Evolutionary conservation across 1,140 invertebrate genomes (phyloP), one percentile per base, ranked within the genome.

Genomic region (Nephila pilipes): DNA sequence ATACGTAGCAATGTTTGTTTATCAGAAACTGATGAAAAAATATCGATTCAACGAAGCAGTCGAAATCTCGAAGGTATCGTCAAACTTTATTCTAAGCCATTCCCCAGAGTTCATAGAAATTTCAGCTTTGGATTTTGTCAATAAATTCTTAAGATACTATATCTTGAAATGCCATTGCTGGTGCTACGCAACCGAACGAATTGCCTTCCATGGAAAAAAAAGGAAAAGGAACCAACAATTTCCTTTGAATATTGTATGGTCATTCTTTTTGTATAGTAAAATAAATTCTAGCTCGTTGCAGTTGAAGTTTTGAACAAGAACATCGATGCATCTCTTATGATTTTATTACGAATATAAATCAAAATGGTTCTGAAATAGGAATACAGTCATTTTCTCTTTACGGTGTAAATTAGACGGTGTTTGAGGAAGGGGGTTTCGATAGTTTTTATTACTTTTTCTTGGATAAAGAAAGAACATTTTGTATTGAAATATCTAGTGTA

Each of bases 41-140:
- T 69, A 89, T 89, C 87, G 87, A 89, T 75, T 54, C 36, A 57
- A 18, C 46, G 4, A 29, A 25, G 14, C 83, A 54, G 57, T 38
- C 46, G 25, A 58, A 29, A 89, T 89, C 87, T 89, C 63, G 1
- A 32, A 57, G 65, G 65, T 55, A 38, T 79, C 87, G 63, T 69
- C 65, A 46, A 63, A 89, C 38, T 89, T 89, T 89, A 89, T 89
- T 89, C 87, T 32, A 89, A 54, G 60, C 63, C 65, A 75, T 79
- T 89, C 54, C 65, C 87, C 65, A 89, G 65, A 89, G 87, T 89
- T 63, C 63, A 89, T 57, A 46, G 87, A 89, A 79, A 89, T 89
- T 89, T 89, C 65, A 69, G 65, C 63, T 63, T 54, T 55, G 38
- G 38, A 89, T 75, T 89, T 65, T 20, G 65, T 79, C 87, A 79